Evolutionary conservation across 64 coral and sea anemone species (phyloP), one percentile per base, ranked within the genome.

Genomic region (Trachythela sp.): DNA sequence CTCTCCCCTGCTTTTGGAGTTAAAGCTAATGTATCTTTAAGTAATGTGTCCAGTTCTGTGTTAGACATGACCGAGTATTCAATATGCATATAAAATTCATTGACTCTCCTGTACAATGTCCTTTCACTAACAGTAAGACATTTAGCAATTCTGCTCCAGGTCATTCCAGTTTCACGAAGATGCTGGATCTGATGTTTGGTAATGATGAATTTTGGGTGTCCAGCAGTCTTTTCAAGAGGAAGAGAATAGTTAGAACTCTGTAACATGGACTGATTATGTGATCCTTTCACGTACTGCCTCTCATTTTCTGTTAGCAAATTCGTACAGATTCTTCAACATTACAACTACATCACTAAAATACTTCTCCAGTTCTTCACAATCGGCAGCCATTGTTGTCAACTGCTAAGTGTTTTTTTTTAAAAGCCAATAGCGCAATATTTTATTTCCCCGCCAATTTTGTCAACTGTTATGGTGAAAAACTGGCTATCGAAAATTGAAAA

Each of bases 41-140:
- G 37, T 43, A 85, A n/a, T 9, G 41, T 17, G 40, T 85, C 83
- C 34, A 85, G 39, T 43, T 85, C 83, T 42, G 6, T 22, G 20
- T 85, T 22, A 10, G 5, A 11, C 1, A 85, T 85, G 13, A 37
- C 39, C 1, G 83, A 85, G 48, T 24, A 39, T 22, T 13, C 48
- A 7, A 39, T 9, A 14, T 3, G 36, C 20, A 48, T 83, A 35
- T 54, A 20, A 83, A 90, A 90, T 54, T 90, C 15, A 14, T 83
- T 18, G 29, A 89, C 87, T 30, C 41, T 60, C 48, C 87, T 37
- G 40, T 89, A 89, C 36, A 89, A 41, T 75, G 67, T 89, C 50
- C 87, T 89, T 89, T 89, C 87, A 33, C 70, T 89, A 6, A 89
- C 41, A 52, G 76, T 89, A n/a, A 89, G 45, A 76, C 88, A 84